Conservation (phyloP, 1,140 invertebrate genomes). For the Musca domestica region DNA sequence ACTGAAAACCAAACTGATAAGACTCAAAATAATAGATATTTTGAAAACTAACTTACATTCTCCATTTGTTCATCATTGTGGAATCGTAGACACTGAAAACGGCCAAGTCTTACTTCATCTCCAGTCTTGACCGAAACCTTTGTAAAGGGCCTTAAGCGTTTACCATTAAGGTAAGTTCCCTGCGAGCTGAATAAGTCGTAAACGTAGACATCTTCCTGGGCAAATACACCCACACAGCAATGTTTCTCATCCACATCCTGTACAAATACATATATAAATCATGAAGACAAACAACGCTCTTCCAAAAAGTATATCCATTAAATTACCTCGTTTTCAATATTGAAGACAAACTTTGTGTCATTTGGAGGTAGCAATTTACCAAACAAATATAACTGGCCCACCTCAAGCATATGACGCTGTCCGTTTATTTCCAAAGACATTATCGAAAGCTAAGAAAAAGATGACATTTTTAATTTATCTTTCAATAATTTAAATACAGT, state of each 20-base stretch:
- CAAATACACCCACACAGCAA: not conserved
- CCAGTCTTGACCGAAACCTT: not conserved
- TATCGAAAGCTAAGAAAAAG: not conserved
- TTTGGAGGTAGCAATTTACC: not conserved
- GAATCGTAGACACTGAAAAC: not conserved
- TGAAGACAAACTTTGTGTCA: not conserved
- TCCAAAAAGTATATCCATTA: not conserved
- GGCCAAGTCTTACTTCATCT: conserved; percentile 5
- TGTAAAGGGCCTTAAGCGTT: not conserved
- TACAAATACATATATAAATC: not conserved
- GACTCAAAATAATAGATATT: not conserved
- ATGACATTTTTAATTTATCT: not conserved
- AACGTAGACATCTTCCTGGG: not conserved
- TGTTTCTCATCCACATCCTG: conserved; percentile 20
- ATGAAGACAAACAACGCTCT: too few species aligned
- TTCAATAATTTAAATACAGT: too few species aligned
- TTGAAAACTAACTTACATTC: not conserved
- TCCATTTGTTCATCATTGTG: not conserved
- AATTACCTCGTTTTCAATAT: not conserved
- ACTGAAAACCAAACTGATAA: not conserved
- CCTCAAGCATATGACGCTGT: not conserved
- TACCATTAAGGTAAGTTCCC: conserved; percentile 23
- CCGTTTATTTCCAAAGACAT: conserved; percentile 10
- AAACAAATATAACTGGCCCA: conserved; percentile 3
- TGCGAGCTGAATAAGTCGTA: conserved; percentile 21